Evolutionary conservation across 2,113 vertebrate species (phyloP), one percentile per base, ranked within the genome.

Genomic region (Rynchops niger): DNA sequence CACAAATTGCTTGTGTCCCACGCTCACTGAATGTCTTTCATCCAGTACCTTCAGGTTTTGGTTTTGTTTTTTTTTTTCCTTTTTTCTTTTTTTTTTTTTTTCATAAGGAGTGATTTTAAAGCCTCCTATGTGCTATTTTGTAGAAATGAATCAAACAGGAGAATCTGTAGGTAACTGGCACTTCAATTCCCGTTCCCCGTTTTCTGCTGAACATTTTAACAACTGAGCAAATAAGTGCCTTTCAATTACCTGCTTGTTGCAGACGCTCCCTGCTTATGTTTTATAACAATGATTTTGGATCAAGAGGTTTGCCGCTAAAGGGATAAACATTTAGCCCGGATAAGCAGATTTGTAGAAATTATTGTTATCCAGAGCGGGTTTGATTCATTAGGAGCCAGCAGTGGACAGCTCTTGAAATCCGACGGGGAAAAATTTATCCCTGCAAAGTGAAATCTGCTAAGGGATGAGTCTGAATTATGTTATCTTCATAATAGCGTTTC

Each of bases 321-420:
- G 92, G 65, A 93, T 96, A 88, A 95, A 96, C 79, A 78, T 94
- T 97, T 74, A 93, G 89, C 63, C 78, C 88, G 77, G 96, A 93
- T 95, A 97, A 96, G 92, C 88, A 95, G 93, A 97, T 98, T 87
- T 94, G 70, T 65, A 65, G 86, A 97, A 96, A 97, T 96, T 86
- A 85, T 90, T 78, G 56, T 97, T 96, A 96, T 93, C 95, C 58
- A 38, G 70, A 87, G 91, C 82, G 15, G 72, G 55, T 89, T 86
- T 82, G 86, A 86, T 89, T 89, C 38, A 94, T 93, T 96, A 95
- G 91, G 93, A 92, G 89, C 62, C 87, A 66, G 95, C 95, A 82
- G 30, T 56, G 88, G 96, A 92, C 17, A 66, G 81, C 87, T 92
- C 82, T 79, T 9, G 30, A 94, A 93, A 97, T 95, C 95, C 3